Conservation (phyloP, 2,888 invertebrate species). For the Lottia scabra region DNA sequence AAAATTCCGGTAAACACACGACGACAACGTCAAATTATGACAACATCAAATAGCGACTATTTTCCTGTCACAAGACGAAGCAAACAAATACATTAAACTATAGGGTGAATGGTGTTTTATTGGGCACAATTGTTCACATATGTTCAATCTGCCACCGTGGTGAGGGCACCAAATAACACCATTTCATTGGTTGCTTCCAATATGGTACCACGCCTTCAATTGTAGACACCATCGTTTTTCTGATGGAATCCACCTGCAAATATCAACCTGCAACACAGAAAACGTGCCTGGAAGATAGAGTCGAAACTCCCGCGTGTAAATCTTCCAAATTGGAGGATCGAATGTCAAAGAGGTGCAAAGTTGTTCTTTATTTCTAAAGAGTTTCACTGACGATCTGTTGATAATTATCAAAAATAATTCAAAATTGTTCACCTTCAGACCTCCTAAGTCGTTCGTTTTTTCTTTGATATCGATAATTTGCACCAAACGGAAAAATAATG, state of each 20-base stretch:
- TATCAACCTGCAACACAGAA: background rate
- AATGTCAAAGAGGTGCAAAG: conserved; percentile 7
- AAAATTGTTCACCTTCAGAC: background rate
- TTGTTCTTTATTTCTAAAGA: background rate
- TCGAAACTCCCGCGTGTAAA: background rate
- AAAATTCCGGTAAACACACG: background rate
- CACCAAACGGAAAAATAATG: conserved; percentile 1
- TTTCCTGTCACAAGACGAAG: background rate
- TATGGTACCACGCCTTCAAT: background rate
- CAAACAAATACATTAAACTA: background rate
- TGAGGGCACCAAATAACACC: background rate
- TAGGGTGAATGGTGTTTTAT: background rate
- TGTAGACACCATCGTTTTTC: background rate
- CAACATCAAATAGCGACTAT: conserved; percentile 3
- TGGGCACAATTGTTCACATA: background rate
- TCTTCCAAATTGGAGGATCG: conserved; percentile 4
- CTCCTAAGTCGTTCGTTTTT: background rate
- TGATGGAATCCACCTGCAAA: background rate
- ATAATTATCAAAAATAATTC: conserved; percentile 2
- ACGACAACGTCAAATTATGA: background rate
- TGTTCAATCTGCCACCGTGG: conserved; percentile 1
- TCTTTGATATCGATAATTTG: conserved; percentile 4
- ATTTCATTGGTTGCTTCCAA: background rate
- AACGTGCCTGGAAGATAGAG: background rate
- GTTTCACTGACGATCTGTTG: background rate